These are phyloP conservation scores for Poecilia latipinna DNA, from an alignment of 2,113 vertebrate genomes.

Conservation along the genomic window DNA sequence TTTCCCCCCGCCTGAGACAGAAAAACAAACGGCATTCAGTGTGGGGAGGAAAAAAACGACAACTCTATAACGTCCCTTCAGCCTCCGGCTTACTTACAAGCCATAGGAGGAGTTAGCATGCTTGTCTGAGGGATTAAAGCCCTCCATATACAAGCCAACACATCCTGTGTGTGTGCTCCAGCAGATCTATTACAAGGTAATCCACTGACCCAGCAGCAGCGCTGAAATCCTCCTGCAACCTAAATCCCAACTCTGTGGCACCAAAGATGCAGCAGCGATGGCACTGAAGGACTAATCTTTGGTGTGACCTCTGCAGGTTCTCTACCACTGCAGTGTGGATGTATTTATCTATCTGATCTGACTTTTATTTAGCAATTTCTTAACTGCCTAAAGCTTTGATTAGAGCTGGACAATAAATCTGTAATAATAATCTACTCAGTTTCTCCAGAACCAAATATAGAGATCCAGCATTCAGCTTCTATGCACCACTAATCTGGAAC, in stretches of 20 bases:
- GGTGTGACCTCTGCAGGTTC: neutral
- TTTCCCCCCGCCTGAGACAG: constrained; percentile 48
- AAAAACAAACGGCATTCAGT: neutral
- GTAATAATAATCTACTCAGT: no score
- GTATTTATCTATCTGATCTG: neutral
- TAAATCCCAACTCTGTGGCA: constrained; percentile 55
- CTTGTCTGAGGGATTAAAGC: constrained; percentile 58
- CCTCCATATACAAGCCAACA: constrained; percentile 29
- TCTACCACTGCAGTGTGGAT: neutral
- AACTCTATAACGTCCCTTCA: constrained; percentile 3
- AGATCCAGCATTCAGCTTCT: no score
- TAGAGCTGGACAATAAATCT: no score
- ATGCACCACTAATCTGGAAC: no score
- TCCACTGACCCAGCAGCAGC: constrained; percentile 65
- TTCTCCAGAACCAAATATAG: no score
- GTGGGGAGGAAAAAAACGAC: no score
- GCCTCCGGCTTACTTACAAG: constrained; percentile 22
- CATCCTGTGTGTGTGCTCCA: constrained; percentile 42
- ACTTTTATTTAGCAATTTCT: neutral
- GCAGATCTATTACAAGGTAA: constrained; percentile 73
- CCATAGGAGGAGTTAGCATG: constrained; percentile 31
- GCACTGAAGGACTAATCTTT: constrained; percentile 10
- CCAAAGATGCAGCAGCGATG: constrained; percentile 26
- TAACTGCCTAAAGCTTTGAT: neutral
- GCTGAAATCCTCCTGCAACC: constrained; percentile 69